phyloP scores from a whole-genome alignment of 2,888 invertebrate species.

The Tupiocoris notatus region DNA sequence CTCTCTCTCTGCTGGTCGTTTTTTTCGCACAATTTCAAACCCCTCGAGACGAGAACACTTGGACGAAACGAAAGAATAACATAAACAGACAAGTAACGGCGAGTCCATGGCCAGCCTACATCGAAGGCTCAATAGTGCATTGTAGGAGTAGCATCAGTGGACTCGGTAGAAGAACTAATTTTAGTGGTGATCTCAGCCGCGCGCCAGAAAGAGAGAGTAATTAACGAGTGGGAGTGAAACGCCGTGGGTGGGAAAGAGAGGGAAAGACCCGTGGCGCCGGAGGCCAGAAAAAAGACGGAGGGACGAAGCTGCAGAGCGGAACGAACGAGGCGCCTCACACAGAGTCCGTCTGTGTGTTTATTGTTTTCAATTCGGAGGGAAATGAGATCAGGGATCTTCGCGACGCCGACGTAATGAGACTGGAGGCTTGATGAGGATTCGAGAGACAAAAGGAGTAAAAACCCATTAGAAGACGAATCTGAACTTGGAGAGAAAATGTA shows the following conservation, averaged over 20 bases:
- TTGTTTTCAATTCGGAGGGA: background rate
- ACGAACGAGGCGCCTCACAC: background rate
- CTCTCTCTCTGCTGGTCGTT: too few relatives aligned
- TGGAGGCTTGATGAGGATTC: background rate
- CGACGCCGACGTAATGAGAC: background rate
- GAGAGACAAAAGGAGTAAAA: background rate
- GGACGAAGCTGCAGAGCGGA: conserved; percentile 11
- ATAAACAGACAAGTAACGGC: background rate
- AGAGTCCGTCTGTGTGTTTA: background rate
- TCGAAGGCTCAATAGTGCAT: conserved; percentile 1
- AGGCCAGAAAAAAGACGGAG: conserved; percentile 35
- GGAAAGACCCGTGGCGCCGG: conserved; percentile 34
- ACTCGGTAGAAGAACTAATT: conserved; percentile 30
- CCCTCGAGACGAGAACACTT: background rate
- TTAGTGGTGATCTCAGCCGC: conserved; percentile 36
- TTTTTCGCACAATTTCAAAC: background rate
- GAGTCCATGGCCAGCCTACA: background rate
- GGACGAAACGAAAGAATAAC: background rate
- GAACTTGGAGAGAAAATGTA: too few relatives aligned
- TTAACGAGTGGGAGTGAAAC: conserved; percentile 26
- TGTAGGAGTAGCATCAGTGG: background rate
- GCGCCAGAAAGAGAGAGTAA: conserved; percentile 14
- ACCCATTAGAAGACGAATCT: too few relatives aligned
- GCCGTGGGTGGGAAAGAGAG: conserved; percentile 33
- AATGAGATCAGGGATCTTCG: background rate